phyloP scores from a whole-genome alignment of 1,140 invertebrate genomes.

The Telenomus remus region DNA sequence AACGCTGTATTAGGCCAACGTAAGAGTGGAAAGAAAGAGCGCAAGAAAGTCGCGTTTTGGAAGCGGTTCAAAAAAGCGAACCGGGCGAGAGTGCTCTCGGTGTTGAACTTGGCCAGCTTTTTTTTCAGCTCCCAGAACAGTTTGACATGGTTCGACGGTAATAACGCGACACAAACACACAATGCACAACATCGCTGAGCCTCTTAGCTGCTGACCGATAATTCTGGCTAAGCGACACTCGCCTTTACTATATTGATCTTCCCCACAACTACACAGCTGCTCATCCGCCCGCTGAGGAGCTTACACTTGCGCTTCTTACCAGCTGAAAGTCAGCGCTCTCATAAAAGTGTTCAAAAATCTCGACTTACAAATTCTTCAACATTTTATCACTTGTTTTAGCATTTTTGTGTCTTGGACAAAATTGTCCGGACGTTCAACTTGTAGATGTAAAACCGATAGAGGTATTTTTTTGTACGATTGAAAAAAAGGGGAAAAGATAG shows the following conservation, averaged over 20 bases:
- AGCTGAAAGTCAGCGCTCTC: too few species aligned
- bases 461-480: too few species aligned
- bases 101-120: conserved; percentile 29
- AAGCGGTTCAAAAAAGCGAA: conserved; percentile 30
- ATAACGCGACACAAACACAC: conserved; percentile 6
- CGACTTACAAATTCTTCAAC: too few species aligned
- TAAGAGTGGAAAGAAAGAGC: conserved; percentile 18
- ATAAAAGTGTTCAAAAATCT: too few species aligned
- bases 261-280: conserved; percentile 23
- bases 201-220: conserved; percentile 23
- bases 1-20: conserved; percentile 30
- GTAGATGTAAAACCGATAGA: too few species aligned
- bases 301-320: conserved; percentile 22
- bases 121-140: conserved; percentile 7
- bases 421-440: too few species aligned
- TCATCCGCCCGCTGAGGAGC: conserved; percentile 37
- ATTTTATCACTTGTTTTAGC: too few species aligned
- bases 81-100: conserved; percentile 9
- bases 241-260: conserved; percentile 45
- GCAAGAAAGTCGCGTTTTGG: conserved; percentile 21
- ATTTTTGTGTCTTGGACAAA: too few species aligned
- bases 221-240: conserved; percentile 20
- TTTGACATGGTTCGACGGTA: conserved; percentile 6
- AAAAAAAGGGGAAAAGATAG: too few species aligned
- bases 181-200: conserved; percentile 28